Evolutionary conservation across 1,140 invertebrate genomes (phyloP).

Genomic region (Temnothorax curvispinosus): DNA sequence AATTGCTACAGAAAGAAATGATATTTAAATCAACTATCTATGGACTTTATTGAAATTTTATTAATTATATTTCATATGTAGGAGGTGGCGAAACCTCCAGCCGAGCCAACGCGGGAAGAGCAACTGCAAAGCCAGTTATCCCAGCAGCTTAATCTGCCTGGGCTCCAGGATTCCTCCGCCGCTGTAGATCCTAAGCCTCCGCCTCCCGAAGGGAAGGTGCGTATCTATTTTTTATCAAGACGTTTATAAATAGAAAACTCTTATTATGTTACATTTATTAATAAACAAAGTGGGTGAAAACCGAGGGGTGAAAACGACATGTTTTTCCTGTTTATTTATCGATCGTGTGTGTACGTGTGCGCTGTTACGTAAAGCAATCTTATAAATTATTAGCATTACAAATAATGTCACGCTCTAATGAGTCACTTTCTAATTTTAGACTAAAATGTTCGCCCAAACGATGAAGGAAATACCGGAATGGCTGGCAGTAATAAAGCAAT

Average conservation of each 20-base stretch:
- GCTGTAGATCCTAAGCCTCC: constrained; percentile 79
- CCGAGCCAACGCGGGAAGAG: constrained; percentile 88
- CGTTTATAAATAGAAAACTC: neutral
- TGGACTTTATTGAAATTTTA: neutral
- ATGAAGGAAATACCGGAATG: constrained; percentile 96
- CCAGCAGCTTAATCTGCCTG: constrained; percentile 92
- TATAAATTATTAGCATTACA: neutral
- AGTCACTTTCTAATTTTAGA: constrained; percentile 86
- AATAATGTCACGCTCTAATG: neutral
- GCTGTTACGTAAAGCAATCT: neutral
- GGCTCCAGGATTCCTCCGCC: constrained; percentile 89
- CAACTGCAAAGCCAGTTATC: constrained; percentile 92
- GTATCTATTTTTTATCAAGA: neutral
- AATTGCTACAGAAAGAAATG: neutral
- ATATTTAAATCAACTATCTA: neutral
- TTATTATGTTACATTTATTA: constrained; percentile 18
- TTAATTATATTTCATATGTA: constrained; percentile 54
- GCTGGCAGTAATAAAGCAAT: constrained; percentile 95
- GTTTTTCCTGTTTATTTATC: neutral
- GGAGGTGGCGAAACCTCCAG: constrained; percentile 83
- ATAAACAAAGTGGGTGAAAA: neutral
- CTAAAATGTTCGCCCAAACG: constrained; percentile 97
- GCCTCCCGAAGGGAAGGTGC: constrained; percentile 87
- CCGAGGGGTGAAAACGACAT: neutral
- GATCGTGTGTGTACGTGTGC: neutral